A percentile compares a stretch with the other conserved stretches of the same genome.
Evolutionary conservation across 1,140 invertebrate species (phyloP).

Genomic region (Semibalanus balanoides): DNA sequence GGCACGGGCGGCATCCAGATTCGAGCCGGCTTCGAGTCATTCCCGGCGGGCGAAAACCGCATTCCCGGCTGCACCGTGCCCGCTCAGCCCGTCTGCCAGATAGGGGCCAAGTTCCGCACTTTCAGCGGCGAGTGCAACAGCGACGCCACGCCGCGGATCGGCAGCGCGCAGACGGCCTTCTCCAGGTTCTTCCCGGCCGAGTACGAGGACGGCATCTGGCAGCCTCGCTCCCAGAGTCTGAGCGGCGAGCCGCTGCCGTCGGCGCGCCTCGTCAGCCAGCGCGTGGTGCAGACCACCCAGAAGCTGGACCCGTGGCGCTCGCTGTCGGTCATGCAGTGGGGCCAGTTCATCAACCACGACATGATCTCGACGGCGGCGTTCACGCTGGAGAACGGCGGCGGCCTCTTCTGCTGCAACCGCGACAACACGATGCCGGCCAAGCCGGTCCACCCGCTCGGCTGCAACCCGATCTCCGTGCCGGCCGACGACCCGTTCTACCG

Average conservation of each 20-base stretch:
- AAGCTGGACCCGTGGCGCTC: conserved; percentile 52
- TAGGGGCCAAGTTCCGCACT: conserved; percentile 54
- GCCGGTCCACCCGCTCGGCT: conserved; percentile 42
- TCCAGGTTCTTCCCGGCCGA: conserved; percentile 30
- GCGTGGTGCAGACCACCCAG: conserved; percentile 65
- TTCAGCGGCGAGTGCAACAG: conserved; percentile 89
- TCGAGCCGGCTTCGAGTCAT: too few relatives aligned
- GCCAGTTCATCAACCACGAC: conserved; percentile 77
- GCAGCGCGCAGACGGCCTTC: conserved; percentile 55
- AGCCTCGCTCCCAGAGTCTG: conserved; percentile 50
- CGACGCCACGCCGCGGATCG: conserved; percentile 76
- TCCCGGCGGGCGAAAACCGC: too few relatives aligned
- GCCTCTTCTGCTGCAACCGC: background rate
- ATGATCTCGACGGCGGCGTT: conserved; percentile 50
- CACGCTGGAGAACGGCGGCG: too few relatives aligned
- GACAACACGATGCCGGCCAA: background rate
- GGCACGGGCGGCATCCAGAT: too few relatives aligned
- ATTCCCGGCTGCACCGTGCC: too few relatives aligned
- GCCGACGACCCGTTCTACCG: conserved; percentile 60
- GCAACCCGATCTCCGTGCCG: conserved; percentile 73
- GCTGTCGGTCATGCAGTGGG: conserved; percentile 73
- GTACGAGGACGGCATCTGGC: conserved; percentile 46
- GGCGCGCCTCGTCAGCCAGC: conserved; percentile 63
- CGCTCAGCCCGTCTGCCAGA: too few relatives aligned
- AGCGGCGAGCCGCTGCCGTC: conserved; percentile 59